phyloP scores from a whole-genome alignment of 2,797 vertebrate genomes.

The Agapornis canus region DNA sequence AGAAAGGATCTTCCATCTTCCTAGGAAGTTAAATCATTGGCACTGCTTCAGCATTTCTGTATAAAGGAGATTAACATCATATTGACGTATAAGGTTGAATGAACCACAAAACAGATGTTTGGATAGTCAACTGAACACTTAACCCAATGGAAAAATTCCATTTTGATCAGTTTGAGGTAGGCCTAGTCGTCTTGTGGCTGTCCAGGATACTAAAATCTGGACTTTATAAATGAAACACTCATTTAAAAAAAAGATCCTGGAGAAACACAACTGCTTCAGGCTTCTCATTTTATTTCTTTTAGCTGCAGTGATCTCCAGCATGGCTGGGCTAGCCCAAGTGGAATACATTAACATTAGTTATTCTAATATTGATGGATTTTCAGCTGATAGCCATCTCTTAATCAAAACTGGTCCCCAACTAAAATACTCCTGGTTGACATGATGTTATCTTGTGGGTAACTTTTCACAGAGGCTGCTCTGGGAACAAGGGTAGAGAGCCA shows the following conservation, averaged over 20 bases:
- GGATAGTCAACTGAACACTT: slow-evolving; percentile 35
- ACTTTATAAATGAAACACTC: slow-evolving; percentile 34
- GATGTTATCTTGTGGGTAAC: not conserved
- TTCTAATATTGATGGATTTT: not conserved
- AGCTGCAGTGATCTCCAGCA: not conserved
- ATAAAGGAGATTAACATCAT: slow-evolving; percentile 59
- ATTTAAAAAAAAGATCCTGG: not conserved
- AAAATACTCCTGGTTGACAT: not conserved
- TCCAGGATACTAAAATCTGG: slow-evolving; percentile 25
- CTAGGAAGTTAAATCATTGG: slow-evolving; percentile 45
- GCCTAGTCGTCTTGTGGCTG: not conserved
- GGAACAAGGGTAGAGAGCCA: accelerated
- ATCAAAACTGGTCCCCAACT: not conserved
- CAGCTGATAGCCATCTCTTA: not conserved
- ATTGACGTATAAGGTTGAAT: slow-evolving; percentile 50
- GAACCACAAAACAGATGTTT: slow-evolving; percentile 69
- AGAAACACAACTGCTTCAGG: not conserved
- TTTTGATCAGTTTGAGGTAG: slow-evolving; percentile 61
- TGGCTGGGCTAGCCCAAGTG: not conserved
- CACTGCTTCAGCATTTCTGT: slow-evolving; percentile 54
- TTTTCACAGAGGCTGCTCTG: not conserved
- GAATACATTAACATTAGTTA: slow-evolving; percentile 8
- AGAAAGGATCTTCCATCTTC: slow-evolving; percentile 57
- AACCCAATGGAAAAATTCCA: slow-evolving; percentile 57
- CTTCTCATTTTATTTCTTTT: not conserved